phyloP scores from a whole-genome alignment of 2,113 vertebrate genomes.

The Nycticorax nycticorax region DNA sequence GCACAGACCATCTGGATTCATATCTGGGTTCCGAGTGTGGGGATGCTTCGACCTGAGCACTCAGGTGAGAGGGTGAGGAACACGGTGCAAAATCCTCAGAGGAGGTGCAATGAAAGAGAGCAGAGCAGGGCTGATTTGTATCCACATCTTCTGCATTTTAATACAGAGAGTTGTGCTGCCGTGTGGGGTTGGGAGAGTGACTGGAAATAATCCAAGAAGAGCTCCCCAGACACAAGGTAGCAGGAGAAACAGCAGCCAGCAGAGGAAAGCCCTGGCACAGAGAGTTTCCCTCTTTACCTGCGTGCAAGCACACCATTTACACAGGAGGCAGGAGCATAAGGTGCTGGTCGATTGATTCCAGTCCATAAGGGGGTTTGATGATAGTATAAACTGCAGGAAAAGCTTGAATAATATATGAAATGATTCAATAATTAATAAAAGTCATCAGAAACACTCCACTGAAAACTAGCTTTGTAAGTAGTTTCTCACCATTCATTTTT shows the following conservation, averaged over 20 bases:
- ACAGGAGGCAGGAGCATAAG: not conserved
- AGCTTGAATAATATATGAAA: conserved; percentile 10
- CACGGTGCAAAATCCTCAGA: not conserved
- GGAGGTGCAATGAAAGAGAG: not conserved
- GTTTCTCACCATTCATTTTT: not conserved
- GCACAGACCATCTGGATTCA: not conserved
- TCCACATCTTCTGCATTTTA: not conserved
- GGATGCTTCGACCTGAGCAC: not conserved
- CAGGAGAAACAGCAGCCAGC: not conserved
- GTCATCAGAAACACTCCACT: not conserved
- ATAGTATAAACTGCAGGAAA: not conserved
- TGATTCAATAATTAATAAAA: conserved; percentile 30
- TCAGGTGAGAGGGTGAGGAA: not conserved
- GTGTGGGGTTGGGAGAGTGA: not conserved
- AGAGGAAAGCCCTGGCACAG: not conserved
- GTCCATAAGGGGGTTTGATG: not conserved
- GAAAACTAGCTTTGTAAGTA: not conserved
- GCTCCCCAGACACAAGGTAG: not conserved
- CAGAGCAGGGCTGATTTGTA: not conserved
- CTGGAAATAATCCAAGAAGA: not conserved
- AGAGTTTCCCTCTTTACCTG: not conserved
- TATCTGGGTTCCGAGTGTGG: not conserved
- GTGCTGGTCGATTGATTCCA: not conserved
- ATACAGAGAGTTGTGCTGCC: not conserved
- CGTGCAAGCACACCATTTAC: not conserved